Percentiles rank a stretch among this genome's conserved stretches.
Evolutionary conservation across 2,113 vertebrate species (phyloP).

Genomic region (Gymnorhina tibicen): DNA sequence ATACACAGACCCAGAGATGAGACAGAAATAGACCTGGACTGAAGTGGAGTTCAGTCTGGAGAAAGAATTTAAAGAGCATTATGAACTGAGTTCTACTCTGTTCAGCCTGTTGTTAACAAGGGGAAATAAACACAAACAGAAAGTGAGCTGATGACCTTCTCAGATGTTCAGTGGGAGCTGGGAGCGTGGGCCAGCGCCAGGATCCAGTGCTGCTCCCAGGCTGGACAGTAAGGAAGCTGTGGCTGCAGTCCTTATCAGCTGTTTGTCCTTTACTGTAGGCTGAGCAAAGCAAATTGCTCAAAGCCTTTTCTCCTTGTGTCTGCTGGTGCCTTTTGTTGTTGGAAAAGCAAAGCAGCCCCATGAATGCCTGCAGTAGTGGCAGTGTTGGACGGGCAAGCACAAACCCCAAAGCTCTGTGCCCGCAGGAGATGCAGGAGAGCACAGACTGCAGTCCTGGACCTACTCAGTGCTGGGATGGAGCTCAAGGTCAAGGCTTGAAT

Average conservation of each 20-base stretch:
- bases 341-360: not conserved
- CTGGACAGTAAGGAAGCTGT: not conserved
- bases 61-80: constrained; percentile 9
- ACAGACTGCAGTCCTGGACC: fast-evolving
- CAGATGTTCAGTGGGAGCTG: not conserved
- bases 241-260: not conserved
- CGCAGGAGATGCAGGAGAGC: not conserved
- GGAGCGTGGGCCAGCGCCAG: fast-evolving
- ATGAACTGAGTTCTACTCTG: not conserved
- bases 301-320: not conserved
- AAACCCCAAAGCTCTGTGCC: not conserved
- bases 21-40: constrained; percentile 40
- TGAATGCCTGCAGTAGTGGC: not conserved
- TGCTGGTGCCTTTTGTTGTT: not conserved
- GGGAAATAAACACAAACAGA: constrained; percentile 40
- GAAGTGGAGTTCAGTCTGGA: constrained; percentile 22
- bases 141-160: not conserved
- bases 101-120: constrained; percentile 24
- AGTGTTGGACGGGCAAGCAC: not conserved
- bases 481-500: not conserved
- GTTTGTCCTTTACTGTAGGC: not conserved
- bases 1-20: constrained; percentile 2
- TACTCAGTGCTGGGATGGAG: not conserved
- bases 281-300: not conserved
- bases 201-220: not conserved